Base-by-base conservation (phyloP, 1,140 invertebrate species). In the Caerostris extrusa region DNA sequence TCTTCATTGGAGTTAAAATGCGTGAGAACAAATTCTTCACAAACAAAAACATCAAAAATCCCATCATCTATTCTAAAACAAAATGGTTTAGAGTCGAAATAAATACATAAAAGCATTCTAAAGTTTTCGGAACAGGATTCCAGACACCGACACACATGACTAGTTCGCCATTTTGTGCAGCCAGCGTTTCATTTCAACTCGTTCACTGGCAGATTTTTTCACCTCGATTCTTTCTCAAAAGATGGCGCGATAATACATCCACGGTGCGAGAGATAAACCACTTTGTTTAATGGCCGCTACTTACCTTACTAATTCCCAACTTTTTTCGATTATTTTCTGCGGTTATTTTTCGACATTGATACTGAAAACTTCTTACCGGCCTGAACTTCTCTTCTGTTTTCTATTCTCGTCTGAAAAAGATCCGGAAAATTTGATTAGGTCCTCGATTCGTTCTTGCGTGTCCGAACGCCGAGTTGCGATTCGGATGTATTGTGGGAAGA, bases 141-240 rank as follows among this genome's bases (percentile, higher is more conserved):
- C 34, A 34, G 5, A 77, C 71, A 5, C 34, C 19, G 71, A 77
- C 71, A 77, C 71, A 77, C 50, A 12, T 77, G 71, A 77, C 71
- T 77, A 53, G 71, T 77, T 77, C 71, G 71, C 71, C 71, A 77
- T 77, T 77, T 77, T 77, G 71, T 77, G 34, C 71, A 77, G 53
- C 71, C 50, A 77, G 19, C 71, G 71, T 77, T 77, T 53, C 71
- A 50, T 77, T 53, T 34, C 53, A 77, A 50, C 19, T 77, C 71
- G 34, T 77, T 77, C 14, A 77, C 5, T 77, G 71, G 34, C 8
- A 50, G 71, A 77, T 77, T 50, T 77, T 53, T 77, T 53, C 5
- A 53, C 34, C 71, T 77, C 34, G 7, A 3, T 50, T 77, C 34
- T 77, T 53, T 8, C 34, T 77, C 71, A 77, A 77, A 77, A 77